These are phyloP conservation scores for Pampus argenteus DNA, from an alignment of 2,797 vertebrate genomes.

Conservation along the genomic window DNA sequence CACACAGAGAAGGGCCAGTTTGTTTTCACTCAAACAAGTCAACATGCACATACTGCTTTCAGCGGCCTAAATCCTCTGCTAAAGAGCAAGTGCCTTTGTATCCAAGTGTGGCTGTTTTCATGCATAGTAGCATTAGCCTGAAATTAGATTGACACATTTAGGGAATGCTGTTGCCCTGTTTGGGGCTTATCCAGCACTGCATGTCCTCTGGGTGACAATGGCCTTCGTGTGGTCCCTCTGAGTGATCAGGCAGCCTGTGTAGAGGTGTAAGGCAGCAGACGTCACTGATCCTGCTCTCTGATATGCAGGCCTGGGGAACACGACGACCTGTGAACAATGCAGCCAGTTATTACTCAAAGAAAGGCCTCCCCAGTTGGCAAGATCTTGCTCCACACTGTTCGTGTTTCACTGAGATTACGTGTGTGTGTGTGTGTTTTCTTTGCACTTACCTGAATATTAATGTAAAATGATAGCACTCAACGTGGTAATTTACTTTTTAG, in stretches of 20 bases:
- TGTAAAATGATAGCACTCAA: conserved; percentile 70
- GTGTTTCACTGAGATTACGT: conserved; percentile 54
- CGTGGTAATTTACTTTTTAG: conserved; percentile 56
- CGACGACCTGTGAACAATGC: conserved; percentile 61
- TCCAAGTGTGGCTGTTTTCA: conserved; percentile 53
- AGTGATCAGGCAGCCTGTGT: conserved; percentile 42
- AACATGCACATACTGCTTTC: conserved; percentile 44
- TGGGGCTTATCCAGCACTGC: conserved; percentile 49
- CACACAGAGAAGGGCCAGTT: conserved; percentile 42
- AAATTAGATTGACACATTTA: conserved; percentile 74
- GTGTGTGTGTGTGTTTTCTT: conserved; percentile 44
- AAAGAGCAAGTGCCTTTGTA: conserved; percentile 53
- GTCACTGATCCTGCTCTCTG: conserved; percentile 51
- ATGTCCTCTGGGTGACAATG: conserved; percentile 67
- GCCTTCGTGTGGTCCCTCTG: conserved; percentile 46
- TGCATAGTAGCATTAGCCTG: conserved; percentile 64
- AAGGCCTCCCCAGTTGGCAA: conserved; percentile 24
- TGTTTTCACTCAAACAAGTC: conserved; percentile 52
- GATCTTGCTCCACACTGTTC: conserved; percentile 54
- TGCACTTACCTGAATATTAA: conserved; percentile 67
- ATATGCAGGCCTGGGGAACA: conserved; percentile 51
- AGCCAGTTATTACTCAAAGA: conserved; percentile 60
- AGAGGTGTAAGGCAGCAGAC: conserved; percentile 50
- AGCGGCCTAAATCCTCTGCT: conserved; percentile 51
- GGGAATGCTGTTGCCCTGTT: conserved; percentile 57